Percentiles rank a stretch among this genome's conserved stretches.
Conservation (phyloP, 2,797 vertebrate species). For the Staurois parvus region DNA sequence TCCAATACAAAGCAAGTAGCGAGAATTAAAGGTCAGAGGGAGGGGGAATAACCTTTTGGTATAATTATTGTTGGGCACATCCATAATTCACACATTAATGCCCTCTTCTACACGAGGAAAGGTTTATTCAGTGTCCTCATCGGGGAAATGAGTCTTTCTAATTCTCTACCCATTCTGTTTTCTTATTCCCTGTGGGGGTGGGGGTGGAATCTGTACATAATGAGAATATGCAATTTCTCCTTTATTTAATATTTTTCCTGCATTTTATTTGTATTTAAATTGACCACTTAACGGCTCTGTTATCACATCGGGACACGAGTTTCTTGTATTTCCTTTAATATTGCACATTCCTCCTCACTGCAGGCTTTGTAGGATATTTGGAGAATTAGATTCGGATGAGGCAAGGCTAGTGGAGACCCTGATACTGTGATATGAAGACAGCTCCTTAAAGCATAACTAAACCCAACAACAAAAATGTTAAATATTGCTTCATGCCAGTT, state of each 20-base stretch:
- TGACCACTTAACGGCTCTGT: too few relatives aligned
- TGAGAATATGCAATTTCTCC: not conserved
- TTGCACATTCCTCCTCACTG: too few relatives aligned
- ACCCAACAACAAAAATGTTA: too few relatives aligned
- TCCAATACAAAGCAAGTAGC: conserved; percentile 27
- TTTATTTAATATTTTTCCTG: not conserved
- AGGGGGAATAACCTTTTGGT: conserved; percentile 50
- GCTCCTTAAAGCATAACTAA: too few relatives aligned
- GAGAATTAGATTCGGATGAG: too few relatives aligned
- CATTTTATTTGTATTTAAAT: too few relatives aligned
- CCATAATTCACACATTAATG: conserved; percentile 49
- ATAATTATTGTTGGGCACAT: conserved; percentile 51
- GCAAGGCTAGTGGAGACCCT: too few relatives aligned
- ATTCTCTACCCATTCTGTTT: not conserved
- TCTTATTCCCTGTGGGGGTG: conserved; percentile 6
- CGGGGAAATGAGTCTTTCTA: not conserved
- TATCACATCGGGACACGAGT: too few relatives aligned
- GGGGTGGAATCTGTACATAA: not conserved
- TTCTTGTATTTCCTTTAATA: too few relatives aligned
- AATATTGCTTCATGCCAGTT: too few relatives aligned
- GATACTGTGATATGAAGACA: too few relatives aligned
- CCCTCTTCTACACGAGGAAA: not conserved
- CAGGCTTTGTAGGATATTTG: too few relatives aligned
- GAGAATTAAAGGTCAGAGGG: conserved; percentile 42
- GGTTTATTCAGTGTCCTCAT: conserved; percentile 33